Evolutionary conservation across 2,888 invertebrate genomes (phyloP).

Genomic region (Diarsia mendica): DNA sequence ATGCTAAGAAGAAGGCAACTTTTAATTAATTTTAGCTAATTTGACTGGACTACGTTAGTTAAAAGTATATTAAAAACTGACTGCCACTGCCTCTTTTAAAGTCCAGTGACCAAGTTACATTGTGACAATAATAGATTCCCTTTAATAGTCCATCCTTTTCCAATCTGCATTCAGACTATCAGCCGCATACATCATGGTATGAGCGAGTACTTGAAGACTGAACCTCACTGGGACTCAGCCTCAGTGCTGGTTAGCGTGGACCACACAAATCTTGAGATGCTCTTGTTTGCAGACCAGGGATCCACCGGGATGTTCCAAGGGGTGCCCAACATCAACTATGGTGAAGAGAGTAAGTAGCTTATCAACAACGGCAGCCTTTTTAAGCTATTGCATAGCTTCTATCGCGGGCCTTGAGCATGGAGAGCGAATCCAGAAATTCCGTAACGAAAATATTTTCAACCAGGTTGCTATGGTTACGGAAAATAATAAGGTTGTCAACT

Average conservation of each 20-base stretch:
- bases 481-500: too few relatives aligned
- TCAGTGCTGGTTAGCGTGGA: conserved; percentile 75
- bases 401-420: too few relatives aligned
- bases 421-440: too few relatives aligned
- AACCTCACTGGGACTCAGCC: conserved; percentile 83
- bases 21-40: too few relatives aligned
- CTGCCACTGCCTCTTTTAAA: background rate
- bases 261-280: conserved; percentile 73
- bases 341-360: conserved; percentile 73
- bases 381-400: too few relatives aligned
- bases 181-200: conserved; percentile 79
- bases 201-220: conserved; percentile 78
- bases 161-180: conserved; percentile 68
- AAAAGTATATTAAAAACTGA: background rate
- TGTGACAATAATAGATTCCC: background rate
- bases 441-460: too few relatives aligned
- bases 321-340: conserved; percentile 77
- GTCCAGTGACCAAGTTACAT: background rate
- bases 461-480: too few relatives aligned
- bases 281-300: conserved; percentile 81
- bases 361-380: too few relatives aligned
- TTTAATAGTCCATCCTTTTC: too few relatives aligned
- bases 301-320: conserved; percentile 79
- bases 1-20: too few relatives aligned
- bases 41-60: too few relatives aligned